Percentiles rank a stretch among this genome's conserved stretches.
Evolutionary conservation across 2,888 invertebrate genomes (phyloP).

Genomic region (Cecidostiba fungosa): DNA sequence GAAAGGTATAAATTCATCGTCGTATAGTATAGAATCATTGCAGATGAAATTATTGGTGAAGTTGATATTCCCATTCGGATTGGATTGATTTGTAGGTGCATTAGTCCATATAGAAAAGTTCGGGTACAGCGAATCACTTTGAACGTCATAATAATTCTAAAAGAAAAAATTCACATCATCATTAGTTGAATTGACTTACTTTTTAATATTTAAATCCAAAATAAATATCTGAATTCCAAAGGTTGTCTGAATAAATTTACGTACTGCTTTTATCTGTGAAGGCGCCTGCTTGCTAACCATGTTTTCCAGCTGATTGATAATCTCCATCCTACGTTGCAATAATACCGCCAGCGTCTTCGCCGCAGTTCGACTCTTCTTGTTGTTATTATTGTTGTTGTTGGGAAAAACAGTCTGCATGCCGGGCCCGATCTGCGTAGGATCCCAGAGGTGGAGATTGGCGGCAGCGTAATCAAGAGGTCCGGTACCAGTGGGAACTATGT

Average conservation of each 20-base stretch:
- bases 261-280: constrained; percentile 75
- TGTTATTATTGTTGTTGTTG: constrained; percentile 67
- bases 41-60: constrained; percentile 79
- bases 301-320: constrained; percentile 84
- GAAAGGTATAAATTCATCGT: constrained; percentile 86
- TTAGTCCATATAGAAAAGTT: constrained; percentile 78
- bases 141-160: constrained; percentile 75
- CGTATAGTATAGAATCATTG: constrained; percentile 82
- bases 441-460: constrained; percentile 76
- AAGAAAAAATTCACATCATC: constrained; percentile 22
- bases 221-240: not conserved
- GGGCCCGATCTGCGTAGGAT: constrained; percentile 72
- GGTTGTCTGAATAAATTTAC: not conserved
- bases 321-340: constrained; percentile 84
- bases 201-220: constrained; percentile 3
- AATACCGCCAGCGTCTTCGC: constrained; percentile 83
- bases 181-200: not conserved
- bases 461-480: constrained; percentile 73
- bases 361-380: constrained; percentile 75
- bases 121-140: constrained; percentile 72
- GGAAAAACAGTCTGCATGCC: constrained; percentile 72
- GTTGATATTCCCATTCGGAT: constrained; percentile 72
- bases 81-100: constrained; percentile 71
- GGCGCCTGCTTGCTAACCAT: constrained; percentile 81
- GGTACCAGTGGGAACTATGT: constrained; percentile 74